Evolutionary conservation across 2,113 vertebrate genomes (phyloP).

Genomic region (Rhabdornis inornatus): DNA sequence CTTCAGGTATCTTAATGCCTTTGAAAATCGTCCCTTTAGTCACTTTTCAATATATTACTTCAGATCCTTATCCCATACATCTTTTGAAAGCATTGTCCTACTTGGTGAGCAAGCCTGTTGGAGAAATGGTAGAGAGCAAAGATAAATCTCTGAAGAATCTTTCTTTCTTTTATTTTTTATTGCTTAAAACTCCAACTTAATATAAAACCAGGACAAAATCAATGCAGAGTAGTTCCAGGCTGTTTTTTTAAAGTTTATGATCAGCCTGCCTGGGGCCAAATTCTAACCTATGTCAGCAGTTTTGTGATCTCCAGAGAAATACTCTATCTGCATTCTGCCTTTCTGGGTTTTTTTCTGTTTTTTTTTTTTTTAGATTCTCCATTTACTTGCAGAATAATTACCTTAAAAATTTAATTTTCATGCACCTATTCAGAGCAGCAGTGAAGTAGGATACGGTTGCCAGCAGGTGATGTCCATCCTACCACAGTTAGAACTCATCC

Average conservation of each 20-base stretch:
- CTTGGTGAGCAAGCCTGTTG: background rate
- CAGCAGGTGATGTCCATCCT: background rate
- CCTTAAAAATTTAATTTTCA: background rate
- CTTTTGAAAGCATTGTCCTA: background rate
- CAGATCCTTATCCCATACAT: background rate
- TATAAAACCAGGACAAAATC: background rate
- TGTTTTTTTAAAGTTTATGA: background rate
- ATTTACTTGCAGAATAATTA: background rate
- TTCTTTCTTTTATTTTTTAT: background rate
- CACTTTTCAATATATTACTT: constrained; percentile 2
- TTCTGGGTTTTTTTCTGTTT: background rate
- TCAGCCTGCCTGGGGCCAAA: background rate
- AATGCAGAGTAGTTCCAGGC: background rate
- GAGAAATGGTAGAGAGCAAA: background rate
- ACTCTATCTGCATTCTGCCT: background rate
- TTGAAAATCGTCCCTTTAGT: constrained; percentile 30
- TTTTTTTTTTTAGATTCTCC: background rate
- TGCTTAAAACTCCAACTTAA: background rate
- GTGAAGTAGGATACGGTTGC: background rate
- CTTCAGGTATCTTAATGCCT: constrained; percentile 36
- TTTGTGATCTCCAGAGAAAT: background rate
- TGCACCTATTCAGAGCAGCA: background rate
- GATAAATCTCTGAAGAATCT: background rate
- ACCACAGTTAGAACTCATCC: background rate
- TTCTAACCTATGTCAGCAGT: background rate